phyloP scores from a whole-genome alignment of 2,113 vertebrate species.

The Lepisosteus oculatus region DNA sequence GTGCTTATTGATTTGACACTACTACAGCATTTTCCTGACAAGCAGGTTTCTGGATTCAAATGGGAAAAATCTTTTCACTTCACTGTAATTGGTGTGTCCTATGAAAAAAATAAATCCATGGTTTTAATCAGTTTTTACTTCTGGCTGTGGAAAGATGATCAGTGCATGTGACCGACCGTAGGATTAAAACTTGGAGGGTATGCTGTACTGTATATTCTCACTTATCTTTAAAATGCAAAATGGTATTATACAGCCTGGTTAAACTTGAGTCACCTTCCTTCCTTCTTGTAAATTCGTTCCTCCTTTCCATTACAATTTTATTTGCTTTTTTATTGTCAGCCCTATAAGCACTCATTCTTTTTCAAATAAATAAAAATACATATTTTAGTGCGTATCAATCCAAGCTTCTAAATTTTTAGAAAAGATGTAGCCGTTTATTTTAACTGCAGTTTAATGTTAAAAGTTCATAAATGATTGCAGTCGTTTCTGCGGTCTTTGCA shows the following conservation, averaged over 20 bases:
- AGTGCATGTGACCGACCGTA: not conserved
- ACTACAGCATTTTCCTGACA: not conserved
- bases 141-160: not conserved
- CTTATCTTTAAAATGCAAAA: slow-evolving; percentile 19
- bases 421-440: slow-evolving; percentile 19
- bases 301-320: slow-evolving; percentile 6
- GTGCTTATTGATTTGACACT: too few relatives aligned
- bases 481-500: slow-evolving; percentile 14
- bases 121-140: not conserved
- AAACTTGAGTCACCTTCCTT: slow-evolving; percentile 5
- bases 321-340: not conserved
- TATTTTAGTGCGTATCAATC: not conserved
- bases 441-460: slow-evolving; percentile 26
- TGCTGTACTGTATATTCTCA: not conserved
- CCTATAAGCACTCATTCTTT: not conserved
- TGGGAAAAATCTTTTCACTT: not conserved
- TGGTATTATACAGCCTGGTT: not conserved
- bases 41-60: not conserved
- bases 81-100: not conserved
- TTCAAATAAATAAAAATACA: slow-evolving; percentile 15
- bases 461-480: slow-evolving; percentile 15
- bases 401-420: not conserved
- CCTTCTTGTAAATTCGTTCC: not conserved
- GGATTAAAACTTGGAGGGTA: not conserved
- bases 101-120: not conserved